Conservation (phyloP, 2,113 vertebrate species). For the Sorex fumeus region DNA sequence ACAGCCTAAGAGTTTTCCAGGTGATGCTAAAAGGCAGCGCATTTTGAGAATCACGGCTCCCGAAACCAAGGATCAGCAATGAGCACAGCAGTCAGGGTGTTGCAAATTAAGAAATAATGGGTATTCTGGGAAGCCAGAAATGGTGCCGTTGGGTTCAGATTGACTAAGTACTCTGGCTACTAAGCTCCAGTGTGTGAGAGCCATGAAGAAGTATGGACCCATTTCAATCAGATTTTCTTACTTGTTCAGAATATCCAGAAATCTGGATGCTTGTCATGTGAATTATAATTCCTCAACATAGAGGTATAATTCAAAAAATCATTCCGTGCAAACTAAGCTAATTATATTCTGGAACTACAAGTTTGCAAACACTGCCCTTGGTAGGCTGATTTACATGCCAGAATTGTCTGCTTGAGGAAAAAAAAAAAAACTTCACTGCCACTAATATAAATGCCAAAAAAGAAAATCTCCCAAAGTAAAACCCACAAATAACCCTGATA, state of each 20-base stretch:
- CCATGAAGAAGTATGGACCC: not conserved
- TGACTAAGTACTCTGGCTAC: no score
- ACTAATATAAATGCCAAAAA: not conserved
- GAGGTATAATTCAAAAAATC: not conserved
- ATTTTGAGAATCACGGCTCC: not conserved
- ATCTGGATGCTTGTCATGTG: not conserved
- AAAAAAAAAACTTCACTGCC: not conserved
- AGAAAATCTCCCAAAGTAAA: not conserved
- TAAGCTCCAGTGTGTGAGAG: not conserved
- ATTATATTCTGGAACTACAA: not conserved
- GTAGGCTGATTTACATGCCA: not conserved
- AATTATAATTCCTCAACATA: not conserved
- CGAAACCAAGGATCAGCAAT: not conserved
- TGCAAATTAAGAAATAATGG: accelerated
- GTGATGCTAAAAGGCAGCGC: not conserved
- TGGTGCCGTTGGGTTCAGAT: not conserved
- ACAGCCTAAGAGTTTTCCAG: not conserved
- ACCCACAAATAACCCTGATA: not conserved
- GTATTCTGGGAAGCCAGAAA: not conserved
- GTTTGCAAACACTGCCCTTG: constrained; percentile 1
- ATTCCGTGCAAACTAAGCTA: not conserved
- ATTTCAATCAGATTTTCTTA: not conserved
- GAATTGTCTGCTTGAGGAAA: not conserved
- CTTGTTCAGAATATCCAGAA: constrained; percentile 16
- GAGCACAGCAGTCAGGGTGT: no score